Evolutionary conservation across 2,888 invertebrate species (phyloP).

Genomic region (Drosophila kokeensis): DNA sequence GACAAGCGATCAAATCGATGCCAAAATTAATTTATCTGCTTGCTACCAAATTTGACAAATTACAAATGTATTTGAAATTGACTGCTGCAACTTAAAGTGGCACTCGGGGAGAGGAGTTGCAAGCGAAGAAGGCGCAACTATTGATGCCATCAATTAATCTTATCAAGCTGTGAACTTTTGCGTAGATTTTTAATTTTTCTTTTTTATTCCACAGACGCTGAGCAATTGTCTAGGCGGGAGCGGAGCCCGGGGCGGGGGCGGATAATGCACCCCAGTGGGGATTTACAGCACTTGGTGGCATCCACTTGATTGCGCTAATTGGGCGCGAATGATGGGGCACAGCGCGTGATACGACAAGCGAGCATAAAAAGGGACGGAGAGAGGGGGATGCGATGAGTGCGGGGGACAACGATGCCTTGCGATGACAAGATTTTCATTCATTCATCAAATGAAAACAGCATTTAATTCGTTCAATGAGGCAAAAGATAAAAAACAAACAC

Average conservation of each 20-base stretch:
- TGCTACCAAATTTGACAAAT: constrained; percentile 79
- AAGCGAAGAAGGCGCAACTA: neutral
- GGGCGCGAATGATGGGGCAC: constrained; percentile 55
- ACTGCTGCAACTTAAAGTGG: constrained; percentile 50
- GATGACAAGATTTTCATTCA: constrained; percentile 76
- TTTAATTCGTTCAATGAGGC: constrained; percentile 57
- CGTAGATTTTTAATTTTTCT: constrained; percentile 58
- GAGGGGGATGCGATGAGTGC: neutral
- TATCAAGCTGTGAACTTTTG: constrained; percentile 75
- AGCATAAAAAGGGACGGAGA: neutral
- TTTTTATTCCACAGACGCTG: constrained; percentile 16
- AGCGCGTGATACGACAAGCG: constrained; percentile 37
- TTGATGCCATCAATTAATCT: constrained; percentile 67
- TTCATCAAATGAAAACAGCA: constrained; percentile 58
- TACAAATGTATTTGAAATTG: constrained; percentile 79
- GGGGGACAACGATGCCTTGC: constrained; percentile 52
- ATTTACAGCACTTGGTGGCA: constrained; percentile 35
- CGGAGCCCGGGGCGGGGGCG: too few relatives aligned
- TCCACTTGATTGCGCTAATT: constrained; percentile 73
- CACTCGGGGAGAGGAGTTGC: neutral
- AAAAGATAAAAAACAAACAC: constrained; percentile 7
- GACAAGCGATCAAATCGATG: constrained; percentile 84
- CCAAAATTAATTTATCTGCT: constrained; percentile 83
- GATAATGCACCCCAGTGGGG: neutral
- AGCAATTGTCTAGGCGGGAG: constrained; percentile 38